A percentile compares a stretch with the other conserved stretches of the same genome.
Evolutionary conservation across 2,113 vertebrate species (phyloP).

Genomic region (Ciconia maguari): DNA sequence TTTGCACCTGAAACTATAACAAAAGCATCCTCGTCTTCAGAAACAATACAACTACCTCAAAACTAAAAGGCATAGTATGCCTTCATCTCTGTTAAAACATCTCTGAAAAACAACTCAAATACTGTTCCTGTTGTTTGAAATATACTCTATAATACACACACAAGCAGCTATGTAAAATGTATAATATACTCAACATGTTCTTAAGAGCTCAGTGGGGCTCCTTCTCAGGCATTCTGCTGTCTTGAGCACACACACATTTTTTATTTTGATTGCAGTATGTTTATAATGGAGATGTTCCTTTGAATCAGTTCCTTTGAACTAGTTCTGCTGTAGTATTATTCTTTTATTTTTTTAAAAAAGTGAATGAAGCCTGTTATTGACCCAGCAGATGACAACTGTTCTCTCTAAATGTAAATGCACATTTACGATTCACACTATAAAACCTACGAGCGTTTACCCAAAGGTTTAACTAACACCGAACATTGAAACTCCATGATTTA

Average conservation of each 20-base stretch:
- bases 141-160: neutral
- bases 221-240: neutral
- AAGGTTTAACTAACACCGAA: neutral
- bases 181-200: rapidly evolving
- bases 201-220: neutral
- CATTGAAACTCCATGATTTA: rapidly evolving
- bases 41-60: neutral
- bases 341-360: neutral
- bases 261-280: neutral
- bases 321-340: neutral
- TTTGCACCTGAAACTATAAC: neutral
- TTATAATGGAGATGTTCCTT: neutral
- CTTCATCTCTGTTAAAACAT: neutral
- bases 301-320: neutral
- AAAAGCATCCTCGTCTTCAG: neutral
- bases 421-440: neutral
- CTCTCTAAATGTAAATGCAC: neutral
- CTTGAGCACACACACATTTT: neutral
- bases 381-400: neutral
- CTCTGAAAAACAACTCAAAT: neutral
- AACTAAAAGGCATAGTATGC: neutral
- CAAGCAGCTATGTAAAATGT: neutral
- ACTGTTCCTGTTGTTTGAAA: neutral
- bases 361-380: neutral
- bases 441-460: neutral